phyloP scores from a whole-genome alignment of 2,113 vertebrate species.

The Malurus cyaneus region DNA sequence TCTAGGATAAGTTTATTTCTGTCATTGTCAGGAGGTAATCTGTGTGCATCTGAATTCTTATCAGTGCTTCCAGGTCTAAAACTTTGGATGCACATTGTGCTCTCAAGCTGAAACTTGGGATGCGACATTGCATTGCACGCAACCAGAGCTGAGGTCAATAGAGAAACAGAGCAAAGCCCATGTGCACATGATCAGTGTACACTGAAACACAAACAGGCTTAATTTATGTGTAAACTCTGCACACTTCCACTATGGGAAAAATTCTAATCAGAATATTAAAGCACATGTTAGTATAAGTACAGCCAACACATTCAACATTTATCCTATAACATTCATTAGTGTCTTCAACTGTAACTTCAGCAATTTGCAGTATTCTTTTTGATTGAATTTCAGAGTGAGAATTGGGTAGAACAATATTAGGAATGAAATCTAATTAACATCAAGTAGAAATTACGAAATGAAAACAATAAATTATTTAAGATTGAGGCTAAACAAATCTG shows the following conservation, averaged over 20 bases:
- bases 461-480: neutral
- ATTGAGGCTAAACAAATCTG: neutral
- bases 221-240: neutral
- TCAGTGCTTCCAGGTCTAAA: constrained; percentile 52
- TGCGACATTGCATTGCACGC: constrained; percentile 44
- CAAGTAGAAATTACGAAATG: neutral
- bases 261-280: neutral
- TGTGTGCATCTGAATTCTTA: constrained; percentile 50
- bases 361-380: neutral
- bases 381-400: neutral
- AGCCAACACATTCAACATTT: neutral
- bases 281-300: neutral
- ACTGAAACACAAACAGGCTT: neutral
- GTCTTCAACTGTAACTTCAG: neutral
- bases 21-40: constrained; percentile 30
- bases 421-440: neutral
- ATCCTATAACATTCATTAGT: neutral
- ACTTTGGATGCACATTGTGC: constrained; percentile 67
- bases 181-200: neutral
- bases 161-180: neutral
- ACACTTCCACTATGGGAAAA: neutral
- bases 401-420: neutral
- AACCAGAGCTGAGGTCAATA: constrained; percentile 8
- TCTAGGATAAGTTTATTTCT: constrained; percentile 50
- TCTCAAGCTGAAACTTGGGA: constrained; percentile 55